Percentiles rank a stretch among this genome's conserved stretches.
These are phyloP conservation scores for Cyprichromis sp. DNA, from an alignment of 2,113 vertebrate genomes.

Conservation along the genomic window DNA sequence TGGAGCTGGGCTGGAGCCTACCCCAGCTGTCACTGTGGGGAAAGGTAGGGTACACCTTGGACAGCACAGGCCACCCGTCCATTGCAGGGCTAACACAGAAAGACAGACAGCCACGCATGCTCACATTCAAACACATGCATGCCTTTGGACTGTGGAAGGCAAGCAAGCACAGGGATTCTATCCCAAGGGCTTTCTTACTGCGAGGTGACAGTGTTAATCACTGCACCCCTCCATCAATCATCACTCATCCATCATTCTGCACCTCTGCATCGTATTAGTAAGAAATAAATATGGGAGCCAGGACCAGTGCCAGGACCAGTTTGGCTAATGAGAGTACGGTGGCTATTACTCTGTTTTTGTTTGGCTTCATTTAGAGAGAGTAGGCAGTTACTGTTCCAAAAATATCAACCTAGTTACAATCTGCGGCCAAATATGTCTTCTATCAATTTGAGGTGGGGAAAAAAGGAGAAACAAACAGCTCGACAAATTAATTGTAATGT, in stretches of 20 bases:
- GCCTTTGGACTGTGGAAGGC: neutral
- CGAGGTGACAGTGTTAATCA: neutral
- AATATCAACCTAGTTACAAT: neutral
- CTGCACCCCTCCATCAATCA: neutral
- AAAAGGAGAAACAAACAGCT: neutral
- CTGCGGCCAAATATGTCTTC: neutral
- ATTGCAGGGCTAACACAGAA: neutral
- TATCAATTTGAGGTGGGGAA: neutral
- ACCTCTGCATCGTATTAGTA: neutral
- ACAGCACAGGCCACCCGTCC: neutral
- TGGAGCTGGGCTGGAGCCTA: neutral
- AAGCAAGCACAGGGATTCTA: neutral
- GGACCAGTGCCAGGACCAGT: neutral
- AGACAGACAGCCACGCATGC: neutral
- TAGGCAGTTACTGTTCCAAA: neutral
- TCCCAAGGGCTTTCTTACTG: neutral
- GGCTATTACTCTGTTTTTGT: neutral
- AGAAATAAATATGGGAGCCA: neutral
- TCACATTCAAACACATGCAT: neutral
- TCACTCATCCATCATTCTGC: neutral
- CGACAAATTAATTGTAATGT: neutral
- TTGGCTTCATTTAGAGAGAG: neutral
- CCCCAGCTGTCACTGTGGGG: neutral
- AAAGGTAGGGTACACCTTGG: neutral
- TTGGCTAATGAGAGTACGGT: neutral